phyloP scores from a whole-genome alignment of 2,113 vertebrate genomes.

The Xyrauchen texanus region DNA sequence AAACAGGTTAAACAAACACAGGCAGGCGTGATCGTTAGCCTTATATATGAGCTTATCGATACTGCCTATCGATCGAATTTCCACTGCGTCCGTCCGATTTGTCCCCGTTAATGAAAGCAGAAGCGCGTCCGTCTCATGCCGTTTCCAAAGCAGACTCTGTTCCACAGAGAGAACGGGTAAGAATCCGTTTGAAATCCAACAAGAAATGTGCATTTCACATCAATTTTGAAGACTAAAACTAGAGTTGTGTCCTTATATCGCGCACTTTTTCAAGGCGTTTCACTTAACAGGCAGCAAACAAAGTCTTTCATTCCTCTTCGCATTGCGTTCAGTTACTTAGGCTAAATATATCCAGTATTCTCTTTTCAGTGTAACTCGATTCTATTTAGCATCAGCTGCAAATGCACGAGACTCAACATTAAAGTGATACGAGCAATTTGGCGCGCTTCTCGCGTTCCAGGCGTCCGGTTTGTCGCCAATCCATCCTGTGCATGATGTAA shows the following conservation, averaged over 20 bases:
- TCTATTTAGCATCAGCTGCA: neutral
- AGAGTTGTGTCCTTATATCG: neutral
- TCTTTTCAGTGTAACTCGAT: neutral
- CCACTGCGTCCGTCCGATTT: constrained; percentile 75
- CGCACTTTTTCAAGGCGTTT: neutral
- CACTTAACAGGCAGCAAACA: neutral
- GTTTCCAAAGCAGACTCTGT: neutral
- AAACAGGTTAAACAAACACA: constrained; percentile 63
- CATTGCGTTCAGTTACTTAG: neutral
- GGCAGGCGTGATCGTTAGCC: constrained; percentile 70
- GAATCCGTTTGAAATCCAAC: neutral
- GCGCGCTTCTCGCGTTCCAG: constrained; percentile 12
- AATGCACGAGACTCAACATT: neutral
- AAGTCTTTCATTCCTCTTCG: neutral
- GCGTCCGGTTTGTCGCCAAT: too few species aligned
- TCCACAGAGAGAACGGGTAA: constrained; percentile 36
- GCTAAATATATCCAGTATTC: neutral
- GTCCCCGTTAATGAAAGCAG: constrained; percentile 70
- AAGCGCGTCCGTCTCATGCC: constrained; percentile 70
- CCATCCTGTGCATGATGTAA: neutral
- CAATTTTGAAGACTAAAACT: too few species aligned
- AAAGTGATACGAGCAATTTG: neutral
- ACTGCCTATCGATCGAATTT: constrained; percentile 77
- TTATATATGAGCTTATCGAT: constrained; percentile 79
- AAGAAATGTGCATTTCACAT: neutral